Evolutionary conservation across 2,888 invertebrate genomes (phyloP).

Genomic region (Notocelia uddmanniana): DNA sequence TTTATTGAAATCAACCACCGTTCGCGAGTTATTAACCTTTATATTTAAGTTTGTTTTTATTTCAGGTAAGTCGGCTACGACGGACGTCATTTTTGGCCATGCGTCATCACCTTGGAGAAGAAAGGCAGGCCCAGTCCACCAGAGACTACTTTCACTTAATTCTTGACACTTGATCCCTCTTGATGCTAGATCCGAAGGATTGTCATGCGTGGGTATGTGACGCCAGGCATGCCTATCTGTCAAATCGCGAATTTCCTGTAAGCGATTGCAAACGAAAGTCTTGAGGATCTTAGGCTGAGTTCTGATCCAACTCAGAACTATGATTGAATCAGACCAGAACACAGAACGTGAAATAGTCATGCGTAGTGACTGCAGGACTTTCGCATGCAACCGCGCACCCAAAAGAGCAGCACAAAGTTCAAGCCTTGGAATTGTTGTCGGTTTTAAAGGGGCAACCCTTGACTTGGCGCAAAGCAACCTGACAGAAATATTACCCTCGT

Average conservation of each 20-base stretch:
- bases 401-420: neutral
- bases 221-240: neutral
- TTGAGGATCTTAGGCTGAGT: neutral
- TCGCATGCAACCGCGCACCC: conserved; percentile 1
- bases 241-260: neutral
- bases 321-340: conserved; percentile 2
- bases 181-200: neutral
- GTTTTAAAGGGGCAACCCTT: neutral
- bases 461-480: neutral
- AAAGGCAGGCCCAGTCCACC: conserved; percentile 3
- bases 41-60: neutral
- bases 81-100: neutral
- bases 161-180: no score
- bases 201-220: neutral
- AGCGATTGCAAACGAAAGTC: conserved; percentile 2
- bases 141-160: neutral
- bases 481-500: neutral
- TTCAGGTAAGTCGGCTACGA: neutral
- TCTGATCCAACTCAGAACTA: neutral
- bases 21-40: neutral
- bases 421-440: neutral
- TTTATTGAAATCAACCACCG: neutral
- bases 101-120: neutral
- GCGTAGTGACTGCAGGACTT: neutral
- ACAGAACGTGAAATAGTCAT: no score